Base-by-base conservation (phyloP, 2,797 vertebrate species). In the Chiroxiphia lanceolata region DNA sequence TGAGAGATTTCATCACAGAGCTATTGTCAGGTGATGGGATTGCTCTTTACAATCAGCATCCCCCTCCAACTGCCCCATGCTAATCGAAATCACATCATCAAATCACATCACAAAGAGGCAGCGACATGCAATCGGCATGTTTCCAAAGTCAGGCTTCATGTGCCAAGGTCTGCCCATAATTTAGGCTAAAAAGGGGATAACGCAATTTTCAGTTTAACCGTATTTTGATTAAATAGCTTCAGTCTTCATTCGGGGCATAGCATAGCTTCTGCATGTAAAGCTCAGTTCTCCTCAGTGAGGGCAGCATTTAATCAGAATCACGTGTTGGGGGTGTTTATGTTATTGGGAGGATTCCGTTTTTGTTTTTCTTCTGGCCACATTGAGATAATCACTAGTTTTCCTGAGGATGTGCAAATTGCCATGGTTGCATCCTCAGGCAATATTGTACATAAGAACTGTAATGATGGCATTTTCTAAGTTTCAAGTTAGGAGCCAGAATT, bases 1-100 rank as follows among this genome's bases (percentile, higher is more conserved):
- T 42, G 90, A 95, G 87, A 93, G 92, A 95, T 95, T 97, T 95
- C 95, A 97, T 97, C 96, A 92, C 51, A 34, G 85, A 91, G 90
- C 83, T 92, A 68, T 94, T 96, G 94, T 96, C 96, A 94, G 87
- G 89, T 83, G 95, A 96, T 50, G 69, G 95, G 84, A 94, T 95
- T 92, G 94, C 92, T 97, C 95, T 95, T 94, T 68, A 68, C 87
- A 75, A 78, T 70, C 74, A 74, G 77, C 92, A 70, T 75, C 93
- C 63, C 76, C 77, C 70, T 94, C 13, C 1, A 38, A 5, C 70
- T 7, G 6, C 92, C n/a, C 1, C 6, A 5, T 9, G 0, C 67
- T 94, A 63, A 89, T 92, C 5, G 34, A 67, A 96, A 83, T 78
- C 81, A 7, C 78, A 83, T 84, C 79, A 25, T 36, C 1, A 63